Evolutionary conservation across 2,113 vertebrate genomes (phyloP), one percentile per base, ranked within the genome.

Genomic region (Apus apus): DNA sequence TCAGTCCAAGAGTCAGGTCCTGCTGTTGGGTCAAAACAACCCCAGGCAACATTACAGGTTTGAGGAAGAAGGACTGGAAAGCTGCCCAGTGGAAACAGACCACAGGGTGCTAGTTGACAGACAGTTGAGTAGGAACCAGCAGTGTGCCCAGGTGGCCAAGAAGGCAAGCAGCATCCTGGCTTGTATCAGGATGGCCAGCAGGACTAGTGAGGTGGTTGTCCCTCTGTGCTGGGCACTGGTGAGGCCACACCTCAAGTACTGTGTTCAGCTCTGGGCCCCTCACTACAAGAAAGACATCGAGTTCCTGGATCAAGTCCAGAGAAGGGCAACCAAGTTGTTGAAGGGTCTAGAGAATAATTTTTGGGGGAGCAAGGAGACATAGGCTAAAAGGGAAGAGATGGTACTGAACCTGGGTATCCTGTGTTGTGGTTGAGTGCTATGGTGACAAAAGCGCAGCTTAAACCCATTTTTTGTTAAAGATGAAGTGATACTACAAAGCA

Each of bases 311-410:
- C 2, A 2, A 4, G 9, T 32, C 51, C 53, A 19, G 25, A 73
- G 12, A 30, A 30, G 7, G 6, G 22, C 11, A 62, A 32, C 0
- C 0, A 56, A 36, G 20, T 7, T 45, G 26, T 6, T 38, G 10
- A 57, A 38, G 13, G 7, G 10, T 13, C 40, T 57, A 4, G 11
- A 54, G 12, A 4, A 6, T 4, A 54, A 34, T 40, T 34, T 78
- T 61, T 5, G 34, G 11, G 20, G 15, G 13, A 38, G 13, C 1
- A 8, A 61, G 26, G 11, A 86, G 27, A 65, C 0, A 0, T 7
- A 13, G 20, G 12, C 5, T 40, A 27, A 53, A 62, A 62, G 19
- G 11, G 34, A 73, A 64, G 5, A 72, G 2, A 23, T 20, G 8
- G 7, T 15, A 15, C 17, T 14, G 6, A 68, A 38, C 19, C 5